Evolutionary conservation across 2,113 vertebrate species (phyloP), one percentile per base, ranked within the genome.

Genomic region (Gymnocephalus cernua): DNA sequence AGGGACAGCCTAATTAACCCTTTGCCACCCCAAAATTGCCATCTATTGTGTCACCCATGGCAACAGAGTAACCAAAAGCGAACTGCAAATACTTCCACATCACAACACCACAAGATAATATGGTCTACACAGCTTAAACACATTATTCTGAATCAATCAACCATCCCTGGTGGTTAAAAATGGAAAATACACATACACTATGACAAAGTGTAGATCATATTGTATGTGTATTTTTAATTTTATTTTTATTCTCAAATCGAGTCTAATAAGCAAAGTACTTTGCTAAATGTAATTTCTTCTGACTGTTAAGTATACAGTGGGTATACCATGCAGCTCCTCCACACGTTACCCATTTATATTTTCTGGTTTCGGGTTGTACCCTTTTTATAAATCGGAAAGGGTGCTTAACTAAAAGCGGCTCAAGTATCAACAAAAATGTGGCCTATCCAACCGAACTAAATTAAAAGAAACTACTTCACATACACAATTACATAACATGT

Each of bases 1-100:
- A 70, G 44, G 65, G 79, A 82, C 82, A 85, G 57, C 25, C 70
- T 78, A 69, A 87, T 86, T 69, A 86, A 53, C 51, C 81, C 66
- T 64, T 51, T 80, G 45, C 54, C 21, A 48, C 67, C 57, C 23
- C 32, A 50, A 85, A 61, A 76, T 27, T 63, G 65, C 54, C 58
- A 85, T 79, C 35, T 53, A 70, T 44, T 38, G 48, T 23, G 29
- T 83, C 71, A 64, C 68, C 69, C 56, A 66, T 61, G 29, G 71
- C 72, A 72, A 77, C 56, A 56, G 2, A 54, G 66, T n/a, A 63
- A 25, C 66, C 12, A 18, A 47, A 69, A 74, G 58, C 25, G 54
- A 44, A 41, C 14, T 4, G 29, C 2, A 70, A 67, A 67, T 48
- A 69, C 27, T 35, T 41, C 27, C 32, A 35, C 58, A 72, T 45